A percentile compares a stretch with the other conserved stretches of the same genome.
Evolutionary conservation across 2,888 invertebrate species (phyloP).

Genomic region (Parnassius mnemosyne): DNA sequence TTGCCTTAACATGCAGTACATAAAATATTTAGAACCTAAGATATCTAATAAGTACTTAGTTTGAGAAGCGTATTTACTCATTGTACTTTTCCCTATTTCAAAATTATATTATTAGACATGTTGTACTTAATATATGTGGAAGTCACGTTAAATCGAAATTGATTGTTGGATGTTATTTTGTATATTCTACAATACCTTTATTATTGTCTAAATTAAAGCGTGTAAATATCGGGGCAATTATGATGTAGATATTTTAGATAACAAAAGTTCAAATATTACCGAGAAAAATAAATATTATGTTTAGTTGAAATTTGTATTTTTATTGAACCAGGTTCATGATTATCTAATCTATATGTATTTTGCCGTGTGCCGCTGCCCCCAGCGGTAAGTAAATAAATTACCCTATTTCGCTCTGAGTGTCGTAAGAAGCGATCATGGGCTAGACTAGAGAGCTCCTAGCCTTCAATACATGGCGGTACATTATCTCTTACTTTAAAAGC

Average conservation of each 20-base stretch:
- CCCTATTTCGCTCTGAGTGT: no score
- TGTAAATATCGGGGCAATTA: slow-evolving; percentile 74
- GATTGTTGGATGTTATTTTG: slow-evolving; percentile 69
- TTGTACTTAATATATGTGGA: slow-evolving; percentile 67
- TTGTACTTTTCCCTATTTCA: slow-evolving; percentile 43
- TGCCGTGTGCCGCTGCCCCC: no score
- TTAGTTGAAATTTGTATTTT: slow-evolving; percentile 59
- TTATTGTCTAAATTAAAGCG: slow-evolving; percentile 60
- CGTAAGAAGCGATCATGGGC: no score
- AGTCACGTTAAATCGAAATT: slow-evolving; percentile 58
- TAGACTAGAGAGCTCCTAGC: no score
- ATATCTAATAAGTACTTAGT: slow-evolving; percentile 43
- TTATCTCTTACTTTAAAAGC: no score
- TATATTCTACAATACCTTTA: slow-evolving; percentile 70
- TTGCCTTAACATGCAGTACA: slow-evolving; percentile 12
- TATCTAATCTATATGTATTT: no score
- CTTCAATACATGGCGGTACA: no score
- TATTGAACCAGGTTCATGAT: slow-evolving; percentile 25
- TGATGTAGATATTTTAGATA: slow-evolving; percentile 75
- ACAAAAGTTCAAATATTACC: slow-evolving; percentile 78
- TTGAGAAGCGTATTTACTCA: slow-evolving; percentile 51
- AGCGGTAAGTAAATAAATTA: no score
- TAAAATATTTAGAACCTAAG: slow-evolving; percentile 16
- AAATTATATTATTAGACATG: slow-evolving; percentile 47
- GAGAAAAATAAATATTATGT: slow-evolving; percentile 76